Base-by-base conservation (phyloP, 2,888 invertebrate species). In the Amphipoea oculea region DNA sequence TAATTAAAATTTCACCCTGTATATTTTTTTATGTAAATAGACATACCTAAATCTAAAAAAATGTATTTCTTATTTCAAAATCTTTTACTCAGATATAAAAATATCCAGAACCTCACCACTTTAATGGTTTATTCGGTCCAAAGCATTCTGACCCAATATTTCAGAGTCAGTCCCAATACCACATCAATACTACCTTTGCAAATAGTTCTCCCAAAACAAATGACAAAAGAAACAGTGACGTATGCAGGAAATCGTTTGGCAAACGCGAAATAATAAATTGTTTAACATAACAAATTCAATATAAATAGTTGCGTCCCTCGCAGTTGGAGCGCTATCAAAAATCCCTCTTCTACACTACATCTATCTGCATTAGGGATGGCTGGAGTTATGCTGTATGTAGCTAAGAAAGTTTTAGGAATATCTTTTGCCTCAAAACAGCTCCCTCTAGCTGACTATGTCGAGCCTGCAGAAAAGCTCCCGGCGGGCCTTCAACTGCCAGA, bases 221-320 rank as follows among this genome's bases (percentile, higher is more conserved):
- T 75, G 85, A 81, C 83, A 91, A 81, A 78, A 79, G 62, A 79
- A 78, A 86, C 81, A 85, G 83, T 83, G 90, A 93, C 89, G 90
- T 90, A 94, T 92, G 90, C 85, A 84, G 79, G 90, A 93, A 93
- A 94, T 94, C 92, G 93, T 91, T 91, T 90, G 91, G 93, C 91
- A 94, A 94, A 94, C 93, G 93, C 87, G 92, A 90, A 91, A 93
- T 93, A 93, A 94, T 94, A 94, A 92, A 94, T 94, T 91, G 86
- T 79, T 82, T 86, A 86, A 88, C 89, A 86, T 88, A 91, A 91
- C 92, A 92, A 92, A 95, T 94, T 94, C 94, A 94, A 94, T 94
- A 94, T 94, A 94, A 94, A 95, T 94, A 95, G 94, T 94, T 92
- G 86, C 81, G 90, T 87, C 90, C 91, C 90, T 89, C 84, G 79